These are phyloP conservation scores for Formica selysi DNA, from an alignment of 1,140 invertebrate genomes.

Conservation along the genomic window DNA sequence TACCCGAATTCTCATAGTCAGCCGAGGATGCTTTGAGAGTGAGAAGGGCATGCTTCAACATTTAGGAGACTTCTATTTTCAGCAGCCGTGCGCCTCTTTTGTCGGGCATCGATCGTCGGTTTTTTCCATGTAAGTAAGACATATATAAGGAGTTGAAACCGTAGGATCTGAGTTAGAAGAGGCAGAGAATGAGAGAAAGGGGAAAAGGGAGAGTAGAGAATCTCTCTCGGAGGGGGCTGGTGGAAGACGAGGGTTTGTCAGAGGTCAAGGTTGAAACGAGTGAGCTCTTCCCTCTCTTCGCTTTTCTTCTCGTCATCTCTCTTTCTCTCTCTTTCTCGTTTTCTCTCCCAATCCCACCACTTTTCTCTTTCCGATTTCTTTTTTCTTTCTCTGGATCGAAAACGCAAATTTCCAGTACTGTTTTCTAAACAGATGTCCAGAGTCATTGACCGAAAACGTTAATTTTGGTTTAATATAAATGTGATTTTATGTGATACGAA, in stretches of 20 bases:
- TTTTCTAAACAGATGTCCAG: constrained; percentile 55
- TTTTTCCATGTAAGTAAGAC: constrained; percentile 58
- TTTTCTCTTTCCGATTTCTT: neutral
- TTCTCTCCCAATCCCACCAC: neutral
- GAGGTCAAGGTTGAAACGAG: constrained; percentile 71
- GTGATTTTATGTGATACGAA: neutral
- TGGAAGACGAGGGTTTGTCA: constrained; percentile 37
- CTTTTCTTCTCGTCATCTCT: constrained; percentile 27
- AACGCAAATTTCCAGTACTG: constrained; percentile 4
- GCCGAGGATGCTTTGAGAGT: neutral
- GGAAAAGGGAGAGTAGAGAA: neutral
- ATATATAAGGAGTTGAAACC: constrained; percentile 32
- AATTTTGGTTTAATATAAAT: neutral
- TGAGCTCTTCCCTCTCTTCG: constrained; percentile 53
- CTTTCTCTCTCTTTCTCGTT: no score
- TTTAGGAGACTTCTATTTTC: constrained; percentile 72
- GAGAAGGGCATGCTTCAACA: constrained; percentile 63
- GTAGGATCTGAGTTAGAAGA: neutral
- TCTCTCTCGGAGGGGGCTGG: neutral
- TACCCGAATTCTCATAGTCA: constrained; percentile 13
- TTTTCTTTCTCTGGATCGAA: constrained; percentile 2
- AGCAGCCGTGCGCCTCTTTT: constrained; percentile 53
- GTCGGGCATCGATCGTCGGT: constrained; percentile 68
- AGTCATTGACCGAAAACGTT: constrained; percentile 52
- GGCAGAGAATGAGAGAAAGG: neutral